Percentiles rank a stretch among this genome's conserved stretches.
Conservation (phyloP, 2,888 invertebrate species). For the Stegana nigrithorax region DNA sequence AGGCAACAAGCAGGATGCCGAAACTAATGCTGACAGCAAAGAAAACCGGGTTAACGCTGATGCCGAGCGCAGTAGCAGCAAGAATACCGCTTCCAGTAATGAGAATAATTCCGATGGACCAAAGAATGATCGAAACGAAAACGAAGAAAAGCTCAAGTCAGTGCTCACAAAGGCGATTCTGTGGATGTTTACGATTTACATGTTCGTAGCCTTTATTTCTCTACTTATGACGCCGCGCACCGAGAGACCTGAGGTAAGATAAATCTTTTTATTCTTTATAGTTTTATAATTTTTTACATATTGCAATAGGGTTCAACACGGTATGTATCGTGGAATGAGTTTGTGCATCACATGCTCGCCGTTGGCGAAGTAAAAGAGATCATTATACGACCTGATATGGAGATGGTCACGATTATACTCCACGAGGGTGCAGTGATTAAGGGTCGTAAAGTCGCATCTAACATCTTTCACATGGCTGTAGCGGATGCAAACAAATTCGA, state of each 20-base stretch:
- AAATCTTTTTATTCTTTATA: background rate
- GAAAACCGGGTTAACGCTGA: constrained; percentile 2
- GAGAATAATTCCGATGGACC: constrained; percentile 34
- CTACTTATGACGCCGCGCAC: constrained; percentile 77
- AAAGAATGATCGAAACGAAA: constrained; percentile 72
- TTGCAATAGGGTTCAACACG: constrained; percentile 67
- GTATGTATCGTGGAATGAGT: constrained; percentile 96
- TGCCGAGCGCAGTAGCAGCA: background rate
- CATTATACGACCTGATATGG: constrained; percentile 85
- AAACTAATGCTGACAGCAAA: constrained; percentile 14
- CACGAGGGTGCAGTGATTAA: constrained; percentile 89
- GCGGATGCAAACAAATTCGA: constrained; percentile 89
- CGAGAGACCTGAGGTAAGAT: constrained; percentile 76
- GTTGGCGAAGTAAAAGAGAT: constrained; percentile 94
- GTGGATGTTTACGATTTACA: constrained; percentile 83
- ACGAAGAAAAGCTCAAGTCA: constrained; percentile 78
- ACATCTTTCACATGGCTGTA: constrained; percentile 85
- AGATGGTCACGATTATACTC: constrained; percentile 85
- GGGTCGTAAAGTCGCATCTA: constrained; percentile 75
- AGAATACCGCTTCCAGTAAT: constrained; percentile 1
- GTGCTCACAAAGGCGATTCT: constrained; percentile 81
- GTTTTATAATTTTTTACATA: background rate
- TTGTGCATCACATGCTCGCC: constrained; percentile 92
- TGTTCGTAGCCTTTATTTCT: constrained; percentile 79
- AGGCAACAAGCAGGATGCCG: background rate